Evolutionary conservation across 2,797 vertebrate genomes (phyloP).

Genomic region (Siniperca undulata): DNA sequence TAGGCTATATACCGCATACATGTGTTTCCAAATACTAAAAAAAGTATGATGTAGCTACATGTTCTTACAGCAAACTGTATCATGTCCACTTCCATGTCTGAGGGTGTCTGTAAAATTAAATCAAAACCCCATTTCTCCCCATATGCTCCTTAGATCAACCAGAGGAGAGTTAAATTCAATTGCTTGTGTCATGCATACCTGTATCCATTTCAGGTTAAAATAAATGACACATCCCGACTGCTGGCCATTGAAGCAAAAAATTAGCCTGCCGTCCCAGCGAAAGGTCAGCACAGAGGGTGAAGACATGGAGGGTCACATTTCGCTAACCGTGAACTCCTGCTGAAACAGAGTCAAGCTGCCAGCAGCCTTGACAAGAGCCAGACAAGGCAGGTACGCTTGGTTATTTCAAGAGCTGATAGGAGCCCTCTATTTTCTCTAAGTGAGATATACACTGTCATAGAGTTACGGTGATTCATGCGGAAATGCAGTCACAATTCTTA

Average conservation of each 20-base stretch:
- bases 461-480: constrained; percentile 8
- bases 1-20: background rate
- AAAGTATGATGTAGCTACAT: constrained; percentile 10
- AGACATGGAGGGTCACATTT: constrained; percentile 72
- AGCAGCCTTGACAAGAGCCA: constrained; percentile 45
- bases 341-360: constrained; percentile 62
- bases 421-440: constrained; percentile 30
- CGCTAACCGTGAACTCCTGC: constrained; percentile 77
- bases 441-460: constrained; percentile 31
- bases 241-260: constrained; percentile 90
- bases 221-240: constrained; percentile 89
- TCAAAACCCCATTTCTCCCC: constrained; percentile 9
- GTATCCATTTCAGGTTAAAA: constrained; percentile 86
- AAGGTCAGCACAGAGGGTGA: constrained; percentile 83
- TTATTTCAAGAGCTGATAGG: constrained; percentile 51
- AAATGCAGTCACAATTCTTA: background rate
- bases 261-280: constrained; percentile 85
- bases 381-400: constrained; percentile 34
- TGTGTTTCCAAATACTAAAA: background rate
- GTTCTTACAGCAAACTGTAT: constrained; percentile 6
- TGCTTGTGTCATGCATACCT: constrained; percentile 80
- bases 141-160: constrained; percentile 41
- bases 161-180: constrained; percentile 67
- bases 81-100: constrained; percentile 11
- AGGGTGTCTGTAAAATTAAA: constrained; percentile 32